Conservation (phyloP, 2,797 vertebrate species). For the Fistularia tabacaria region DNA sequence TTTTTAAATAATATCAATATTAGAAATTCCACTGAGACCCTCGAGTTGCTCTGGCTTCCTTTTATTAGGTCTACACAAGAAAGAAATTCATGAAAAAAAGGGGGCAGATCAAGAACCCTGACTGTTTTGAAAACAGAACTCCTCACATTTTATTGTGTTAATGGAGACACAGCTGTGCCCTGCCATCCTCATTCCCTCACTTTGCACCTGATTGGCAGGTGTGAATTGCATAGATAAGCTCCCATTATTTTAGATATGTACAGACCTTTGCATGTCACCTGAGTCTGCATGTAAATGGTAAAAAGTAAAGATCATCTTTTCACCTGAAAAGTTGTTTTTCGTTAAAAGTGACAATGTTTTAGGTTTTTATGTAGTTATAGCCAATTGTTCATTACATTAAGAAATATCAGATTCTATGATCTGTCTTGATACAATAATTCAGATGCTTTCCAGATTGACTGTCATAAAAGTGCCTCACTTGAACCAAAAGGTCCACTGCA, state of each 20-base stretch:
- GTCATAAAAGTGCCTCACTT: too few species aligned
- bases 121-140: conserved; percentile 8
- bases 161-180: conserved; percentile 29
- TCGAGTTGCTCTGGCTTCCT: too few species aligned
- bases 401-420: too few species aligned
- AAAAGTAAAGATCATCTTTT: background rate
- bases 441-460: too few species aligned
- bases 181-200: conserved; percentile 4
- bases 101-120: conserved; percentile 24
- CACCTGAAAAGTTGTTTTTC: background rate
- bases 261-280: conserved; percentile 41
- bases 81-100: too few species aligned
- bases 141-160: conserved; percentile 9
- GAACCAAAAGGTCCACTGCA: too few species aligned
- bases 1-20: too few species aligned
- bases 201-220: conserved; percentile 55
- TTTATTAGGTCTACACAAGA: too few species aligned
- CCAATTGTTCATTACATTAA: too few species aligned
- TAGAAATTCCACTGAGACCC: too few species aligned
- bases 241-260: conserved; percentile 23
- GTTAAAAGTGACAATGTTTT: background rate
- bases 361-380: background rate
- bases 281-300: conserved; percentile 25
- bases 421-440: too few species aligned
- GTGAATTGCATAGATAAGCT: conserved; percentile 49